A percentile compares a stretch with the other conserved stretches of the same genome.
Evolutionary conservation across 2,888 invertebrate genomes (phyloP).

Genomic region (Aromia moschata): DNA sequence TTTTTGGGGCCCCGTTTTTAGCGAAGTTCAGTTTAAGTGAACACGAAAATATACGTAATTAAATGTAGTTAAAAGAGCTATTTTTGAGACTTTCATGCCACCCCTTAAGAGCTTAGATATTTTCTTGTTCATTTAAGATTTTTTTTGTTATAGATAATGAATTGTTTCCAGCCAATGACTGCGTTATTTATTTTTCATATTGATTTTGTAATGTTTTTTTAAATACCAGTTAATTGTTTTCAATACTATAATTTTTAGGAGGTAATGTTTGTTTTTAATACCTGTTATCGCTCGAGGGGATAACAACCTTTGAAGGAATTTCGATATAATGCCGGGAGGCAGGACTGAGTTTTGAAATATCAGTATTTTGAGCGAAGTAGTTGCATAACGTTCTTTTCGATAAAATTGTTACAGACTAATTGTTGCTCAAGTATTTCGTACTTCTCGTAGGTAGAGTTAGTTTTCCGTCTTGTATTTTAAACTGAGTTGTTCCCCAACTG

Average conservation of each 20-base stretch:
- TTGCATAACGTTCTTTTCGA: too few relatives aligned
- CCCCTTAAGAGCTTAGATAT: too few relatives aligned
- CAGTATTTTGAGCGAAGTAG: too few relatives aligned
- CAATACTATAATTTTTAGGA: slow-evolving; percentile 22
- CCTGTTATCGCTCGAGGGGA: background rate
- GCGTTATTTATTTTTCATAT: slow-evolving; percentile 30
- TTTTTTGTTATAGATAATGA: slow-evolving; percentile 24
- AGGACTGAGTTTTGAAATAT: too few relatives aligned
- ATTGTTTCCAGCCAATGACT: slow-evolving; percentile 27
- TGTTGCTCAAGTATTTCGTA: too few relatives aligned
- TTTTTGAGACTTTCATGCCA: background rate
- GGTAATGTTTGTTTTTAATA: slow-evolving; percentile 27
- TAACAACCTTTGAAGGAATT: too few relatives aligned
- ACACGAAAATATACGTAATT: slow-evolving; percentile 8
- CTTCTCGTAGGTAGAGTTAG: too few relatives aligned
- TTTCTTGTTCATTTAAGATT: slow-evolving; percentile 13
- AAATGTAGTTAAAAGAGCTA: background rate
- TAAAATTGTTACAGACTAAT: too few relatives aligned
- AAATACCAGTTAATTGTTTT: slow-evolving; percentile 13
- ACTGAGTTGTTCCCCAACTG: too few relatives aligned
- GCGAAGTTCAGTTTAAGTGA: slow-evolving; percentile 13
- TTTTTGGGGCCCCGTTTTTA: slow-evolving; percentile 21
- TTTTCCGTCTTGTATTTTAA: too few relatives aligned
- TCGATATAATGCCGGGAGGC: too few relatives aligned
- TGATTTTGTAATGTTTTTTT: slow-evolving; percentile 24